Evolutionary conservation across 1,140 invertebrate species (phyloP), one percentile per base, ranked within the genome.

Genomic region (Branchinecta lynchi): DNA sequence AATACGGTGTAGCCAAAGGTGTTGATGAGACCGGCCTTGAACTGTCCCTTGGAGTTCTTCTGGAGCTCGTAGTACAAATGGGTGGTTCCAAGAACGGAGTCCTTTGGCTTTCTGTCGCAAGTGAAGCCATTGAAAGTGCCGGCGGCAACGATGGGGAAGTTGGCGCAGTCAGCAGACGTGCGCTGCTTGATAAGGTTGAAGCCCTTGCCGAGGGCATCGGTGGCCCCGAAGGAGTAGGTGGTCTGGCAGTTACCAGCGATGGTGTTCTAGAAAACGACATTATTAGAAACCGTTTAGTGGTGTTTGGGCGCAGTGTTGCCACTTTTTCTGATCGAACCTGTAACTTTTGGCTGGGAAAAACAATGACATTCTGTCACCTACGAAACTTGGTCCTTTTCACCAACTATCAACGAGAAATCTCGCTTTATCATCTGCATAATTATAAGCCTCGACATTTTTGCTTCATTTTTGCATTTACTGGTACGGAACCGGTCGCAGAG

Each of bases 211-310:
- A 60, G 51, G 12, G 51, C 51, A 17, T 71, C 65, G 3, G 68
- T 44, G n/a, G 43, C 71, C 10, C 71, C 68, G 44, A 71, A 71
- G 12, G 71, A 71, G 68, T 71, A 71, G 45, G 68, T 71, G 8
- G 71, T 71, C 9, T 71, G 66, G 43, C 71, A 71, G 21, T 65
- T 69, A 43, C 71, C 71, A 5, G 65, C 17, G 20, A 71, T 46
- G 20, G 71, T 71, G 43, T 71, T 65, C 71, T 71, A 43, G 65
- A 69, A 17, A n/a, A n/a, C n/a, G n/a, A n/a, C n/a, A n/a, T n/a
- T n/a, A n/a, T n/a, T n/a, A n/a, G n/a, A n/a, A n/a, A n/a, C n/a
- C n/a, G n/a, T n/a, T n/a, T n/a, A n/a, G n/a, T n/a, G n/a, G n/a
- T n/a, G n/a, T n/a, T n/a, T n/a, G n/a, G n/a, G n/a, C n/a, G n/a